Percentiles rank a stretch among this genome's conserved stretches.
Evolutionary conservation across 2,888 invertebrate genomes (phyloP).

Genomic region (Folsomia candida): DNA sequence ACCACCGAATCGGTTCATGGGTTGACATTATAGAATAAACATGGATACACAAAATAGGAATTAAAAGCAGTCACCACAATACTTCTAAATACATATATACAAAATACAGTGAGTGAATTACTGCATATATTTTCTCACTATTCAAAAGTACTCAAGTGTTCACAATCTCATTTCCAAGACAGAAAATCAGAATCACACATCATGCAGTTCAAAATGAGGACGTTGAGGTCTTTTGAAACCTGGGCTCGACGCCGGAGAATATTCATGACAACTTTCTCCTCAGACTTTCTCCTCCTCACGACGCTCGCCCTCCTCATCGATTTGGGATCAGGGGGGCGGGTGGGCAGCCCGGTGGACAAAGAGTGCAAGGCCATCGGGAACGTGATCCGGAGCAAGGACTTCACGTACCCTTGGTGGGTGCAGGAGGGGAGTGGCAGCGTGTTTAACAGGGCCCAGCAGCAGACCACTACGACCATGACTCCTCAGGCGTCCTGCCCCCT

Average conservation of each 20-base stretch:
- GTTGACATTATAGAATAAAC: too few species aligned
- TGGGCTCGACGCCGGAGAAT: slow-evolving; percentile 1
- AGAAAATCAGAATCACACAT: too few species aligned
- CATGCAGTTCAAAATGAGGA: too few species aligned
- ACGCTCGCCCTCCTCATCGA: neutral
- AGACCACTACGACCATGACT: neutral
- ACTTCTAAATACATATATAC: too few species aligned
- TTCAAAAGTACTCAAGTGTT: too few species aligned
- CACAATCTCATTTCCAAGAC: too few species aligned
- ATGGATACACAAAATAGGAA: too few species aligned
- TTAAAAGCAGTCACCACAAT: too few species aligned
- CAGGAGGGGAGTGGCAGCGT: neutral
- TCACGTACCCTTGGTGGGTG: slow-evolving; percentile 50
- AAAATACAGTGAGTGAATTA: too few species aligned
- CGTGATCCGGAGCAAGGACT: slow-evolving; percentile 42
- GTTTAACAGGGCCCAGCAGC: slow-evolving; percentile 4
- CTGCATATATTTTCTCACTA: too few species aligned
- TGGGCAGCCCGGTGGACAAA: slow-evolving; percentile 27
- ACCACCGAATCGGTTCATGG: too few species aligned
- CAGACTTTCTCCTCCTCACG: neutral
- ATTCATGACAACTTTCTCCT: neutral
- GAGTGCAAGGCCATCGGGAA: slow-evolving; percentile 45
- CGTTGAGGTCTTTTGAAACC: neutral
- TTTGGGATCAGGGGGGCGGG: slow-evolving; percentile 1
- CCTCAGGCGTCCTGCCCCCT: slow-evolving; percentile 23